Evolutionary conservation across 2,888 invertebrate species (phyloP), one percentile per base, ranked within the genome.

Genomic region (Troides helena): DNA sequence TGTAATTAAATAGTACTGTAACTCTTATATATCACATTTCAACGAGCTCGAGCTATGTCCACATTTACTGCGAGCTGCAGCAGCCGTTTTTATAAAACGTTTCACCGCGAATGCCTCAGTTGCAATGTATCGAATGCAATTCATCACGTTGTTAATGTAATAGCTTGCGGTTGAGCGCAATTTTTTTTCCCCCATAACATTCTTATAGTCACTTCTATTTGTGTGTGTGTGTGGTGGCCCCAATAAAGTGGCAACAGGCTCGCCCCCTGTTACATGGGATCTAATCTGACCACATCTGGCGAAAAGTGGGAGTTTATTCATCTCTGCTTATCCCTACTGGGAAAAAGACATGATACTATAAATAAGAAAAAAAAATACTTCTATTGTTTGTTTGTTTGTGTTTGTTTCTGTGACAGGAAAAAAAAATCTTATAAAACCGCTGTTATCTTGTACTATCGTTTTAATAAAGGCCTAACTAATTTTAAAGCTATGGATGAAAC

Each of bases 81-180:
- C 43, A 58, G 57, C 57, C 43, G 43, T 30, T 58, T 58, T 65
- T 43, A 65, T 65, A 58, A 65, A 65, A 17, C 8, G 36, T 56
- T 57, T 8, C 58, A 65, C 39, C 21, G 65, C 43, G 58, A 23
- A 17, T 23, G n/a, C 43, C 58, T 58, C 43, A 65, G 39, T 65
- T 65, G 58, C 57, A 58, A 65, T 58, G 14, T 65, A 62, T 50
- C 46, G 61, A 39, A 61, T 61, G 30, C 39, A 61, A 61, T 61
- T 61, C 61, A 57, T 57, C 57, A 21, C 23, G 57, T 57, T 57
- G 21, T 23, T 57, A 57, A 57, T 57, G 57, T 21, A 57, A 21
- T 6, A 21, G 57, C 21, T 21, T 57, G 57, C 21, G 57, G n/a
- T 21, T 21, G 21, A 8, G 21, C 21, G 57, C 57, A 8, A 21